Evolutionary conservation across 2,888 invertebrate species (phyloP).

Genomic region (Trilocha varians): DNA sequence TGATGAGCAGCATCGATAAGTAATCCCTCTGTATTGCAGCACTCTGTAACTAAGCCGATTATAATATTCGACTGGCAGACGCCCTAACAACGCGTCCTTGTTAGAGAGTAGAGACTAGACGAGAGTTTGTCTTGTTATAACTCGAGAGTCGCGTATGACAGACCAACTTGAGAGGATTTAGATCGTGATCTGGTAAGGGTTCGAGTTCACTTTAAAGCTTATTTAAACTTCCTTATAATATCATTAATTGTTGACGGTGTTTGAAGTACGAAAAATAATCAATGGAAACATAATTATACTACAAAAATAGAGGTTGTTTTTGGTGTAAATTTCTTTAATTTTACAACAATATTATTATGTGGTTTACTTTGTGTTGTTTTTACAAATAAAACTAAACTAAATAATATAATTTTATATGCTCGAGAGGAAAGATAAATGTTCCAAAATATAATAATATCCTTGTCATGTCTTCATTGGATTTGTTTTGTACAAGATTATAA

Average conservation of each 20-base stretch:
- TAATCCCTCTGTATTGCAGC: neutral
- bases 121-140: conserved; percentile 56
- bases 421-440: neutral
- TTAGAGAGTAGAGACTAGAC: conserved; percentile 29
- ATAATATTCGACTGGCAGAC: conserved; percentile 17
- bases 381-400: too few relatives aligned
- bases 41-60: conserved; percentile 35
- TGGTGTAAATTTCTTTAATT: too few relatives aligned
- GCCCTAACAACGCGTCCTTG: conserved; percentile 33
- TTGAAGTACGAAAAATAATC: neutral
- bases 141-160: conserved; percentile 23
- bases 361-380: too few relatives aligned
- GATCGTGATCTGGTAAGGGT: too few relatives aligned
- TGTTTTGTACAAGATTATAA: conserved; percentile 61
- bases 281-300: too few relatives aligned
- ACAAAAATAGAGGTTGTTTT: too few relatives aligned
- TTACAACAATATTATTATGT: too few relatives aligned
- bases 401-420: neutral
- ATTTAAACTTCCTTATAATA: too few relatives aligned
- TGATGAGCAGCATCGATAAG: neutral
- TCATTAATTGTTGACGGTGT: too few relatives aligned
- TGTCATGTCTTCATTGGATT: conserved; percentile 50
- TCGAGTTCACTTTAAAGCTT: too few relatives aligned
- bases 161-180: conserved; percentile 14
- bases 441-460: conserved; percentile 25